Conservation (phyloP, 2,113 vertebrate genomes). For the Mus spicilegus region DNA sequence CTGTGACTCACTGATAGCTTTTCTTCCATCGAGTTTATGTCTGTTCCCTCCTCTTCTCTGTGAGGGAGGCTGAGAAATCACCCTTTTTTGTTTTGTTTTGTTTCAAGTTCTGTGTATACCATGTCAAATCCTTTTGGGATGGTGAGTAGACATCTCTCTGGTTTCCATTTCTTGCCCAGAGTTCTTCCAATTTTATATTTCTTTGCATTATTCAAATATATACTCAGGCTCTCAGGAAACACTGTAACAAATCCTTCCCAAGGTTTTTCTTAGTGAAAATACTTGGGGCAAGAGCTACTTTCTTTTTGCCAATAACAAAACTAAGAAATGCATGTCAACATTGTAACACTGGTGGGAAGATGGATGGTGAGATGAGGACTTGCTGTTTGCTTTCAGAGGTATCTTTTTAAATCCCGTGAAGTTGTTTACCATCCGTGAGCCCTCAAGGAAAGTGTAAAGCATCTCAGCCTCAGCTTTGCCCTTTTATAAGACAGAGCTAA, state of each 20-base stretch:
- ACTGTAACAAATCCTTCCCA: background rate
- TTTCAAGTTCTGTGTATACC: background rate
- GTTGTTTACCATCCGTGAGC: background rate
- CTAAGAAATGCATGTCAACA: background rate
- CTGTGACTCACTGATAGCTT: background rate
- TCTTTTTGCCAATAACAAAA: background rate
- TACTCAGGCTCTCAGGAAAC: background rate
- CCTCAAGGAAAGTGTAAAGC: background rate
- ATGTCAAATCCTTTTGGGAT: background rate
- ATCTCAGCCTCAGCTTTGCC: background rate
- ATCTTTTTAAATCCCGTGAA: background rate
- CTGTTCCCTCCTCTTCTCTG: background rate
- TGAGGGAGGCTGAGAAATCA: background rate
- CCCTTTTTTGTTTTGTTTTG: background rate
- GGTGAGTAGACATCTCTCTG: background rate
- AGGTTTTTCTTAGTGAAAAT: slow-evolving; percentile 24
- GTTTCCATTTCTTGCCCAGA: background rate
- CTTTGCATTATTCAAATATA: background rate
- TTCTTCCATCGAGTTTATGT: background rate
- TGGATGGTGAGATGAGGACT: background rate
- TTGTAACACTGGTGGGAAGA: background rate
- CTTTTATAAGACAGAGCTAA: background rate
- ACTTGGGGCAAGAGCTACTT: background rate
- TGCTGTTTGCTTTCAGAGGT: background rate
- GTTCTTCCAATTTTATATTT: background rate